Percentiles rank a stretch among this genome's conserved stretches.
Conservation (phyloP, 1,140 invertebrate species). For the Drosophila pseudoobscura region DNA sequence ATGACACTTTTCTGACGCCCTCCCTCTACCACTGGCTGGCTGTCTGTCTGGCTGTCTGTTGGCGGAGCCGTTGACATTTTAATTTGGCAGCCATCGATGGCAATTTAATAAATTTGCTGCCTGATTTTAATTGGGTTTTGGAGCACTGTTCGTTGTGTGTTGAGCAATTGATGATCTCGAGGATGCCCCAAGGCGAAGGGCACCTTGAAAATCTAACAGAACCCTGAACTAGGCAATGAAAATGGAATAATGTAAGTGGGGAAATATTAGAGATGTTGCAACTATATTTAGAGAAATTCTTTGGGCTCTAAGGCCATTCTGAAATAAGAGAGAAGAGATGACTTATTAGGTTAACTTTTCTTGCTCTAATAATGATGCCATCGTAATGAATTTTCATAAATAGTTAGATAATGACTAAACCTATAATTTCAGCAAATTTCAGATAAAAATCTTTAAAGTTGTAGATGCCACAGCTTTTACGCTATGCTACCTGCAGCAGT, state of each 20-base stretch:
- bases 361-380: neutral
- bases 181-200: conserved; percentile 33
- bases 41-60: conserved; percentile 8
- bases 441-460: no score
- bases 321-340: no score
- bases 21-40: neutral
- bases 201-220: conserved; percentile 36
- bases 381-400: no score
- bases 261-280: neutral
- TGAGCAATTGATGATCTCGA: conserved; percentile 55
- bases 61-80: conserved; percentile 70
- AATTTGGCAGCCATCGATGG: conserved; percentile 79
- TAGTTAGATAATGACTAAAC: no score
- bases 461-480: no score
- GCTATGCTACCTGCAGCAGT: no score
- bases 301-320: neutral
- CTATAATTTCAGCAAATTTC: no score
- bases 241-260: neutral
- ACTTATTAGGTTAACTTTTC: neutral
- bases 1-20: conserved; percentile 65
- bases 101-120: conserved; percentile 74
- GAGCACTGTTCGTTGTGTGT: conserved; percentile 33
- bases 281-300: conserved; percentile 12
- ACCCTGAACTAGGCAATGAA: conserved; percentile 32
- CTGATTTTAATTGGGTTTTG: conserved; percentile 65